Evolutionary conservation across 2,888 invertebrate genomes (phyloP), one percentile per base, ranked within the genome.

Genomic region (Xestia xanthographa): DNA sequence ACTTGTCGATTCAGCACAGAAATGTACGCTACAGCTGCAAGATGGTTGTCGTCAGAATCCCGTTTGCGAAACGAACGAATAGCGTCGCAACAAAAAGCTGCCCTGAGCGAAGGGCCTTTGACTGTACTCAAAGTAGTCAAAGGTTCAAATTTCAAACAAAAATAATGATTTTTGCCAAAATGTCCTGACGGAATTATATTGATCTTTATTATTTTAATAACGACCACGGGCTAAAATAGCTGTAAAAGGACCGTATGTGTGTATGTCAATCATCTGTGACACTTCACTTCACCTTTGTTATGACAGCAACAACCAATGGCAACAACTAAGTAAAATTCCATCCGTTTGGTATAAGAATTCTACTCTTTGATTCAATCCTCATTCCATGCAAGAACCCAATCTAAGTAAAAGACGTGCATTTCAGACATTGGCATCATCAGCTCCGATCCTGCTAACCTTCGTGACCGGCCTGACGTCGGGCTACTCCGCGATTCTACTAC

Each of bases 401-500:
- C 45, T 71, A 62, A 68, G 56, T 22, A 77, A 43, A 50, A 20
- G 56, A 66, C 22, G 6, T 72, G 2, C 0, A 67, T 95, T 95
- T 5, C 94, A 97, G 97, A 95, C 94, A 22, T 87, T 97, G 68
- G 97, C 97, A 50, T 96, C 97, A 6, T 88, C 96, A 12, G 97
- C 97, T 0, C 96, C 97, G 0, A 95, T 97, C 69, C 90, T 97
- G 53, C 92, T 97, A 56, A 97, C 97, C 2, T 93, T 97, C 81
- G 94, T 97, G 1, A 94, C 97, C 0, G 97, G 98, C 1, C 96
- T 97, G 89, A 97, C 97, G 0, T 97, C 97, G 0, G 98, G 98
- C 0, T 97, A 97, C 91, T 97, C 97, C 3, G 97, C 97, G 1
- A 96, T 97, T 41, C 90, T 97, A 50, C 92, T 98, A 66, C 97